These are phyloP conservation scores for Aphelenchoides fujianensis DNA, from an alignment of 1,140 invertebrate species.

Conservation along the genomic window DNA sequence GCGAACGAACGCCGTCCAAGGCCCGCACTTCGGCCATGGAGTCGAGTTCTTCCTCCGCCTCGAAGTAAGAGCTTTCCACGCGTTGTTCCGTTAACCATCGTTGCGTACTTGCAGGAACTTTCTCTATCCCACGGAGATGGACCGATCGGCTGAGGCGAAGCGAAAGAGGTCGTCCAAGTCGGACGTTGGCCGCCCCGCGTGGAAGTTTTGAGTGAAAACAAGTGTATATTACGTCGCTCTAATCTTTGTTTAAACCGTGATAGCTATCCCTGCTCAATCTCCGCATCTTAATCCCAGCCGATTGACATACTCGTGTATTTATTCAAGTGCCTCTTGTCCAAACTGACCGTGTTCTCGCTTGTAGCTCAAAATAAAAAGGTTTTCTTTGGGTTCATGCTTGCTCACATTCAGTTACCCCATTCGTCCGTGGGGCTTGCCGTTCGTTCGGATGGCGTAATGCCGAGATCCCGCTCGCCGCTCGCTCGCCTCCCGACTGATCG, in stretches of 20 bases:
- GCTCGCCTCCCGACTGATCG: neutral
- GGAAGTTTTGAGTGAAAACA: slow-evolving; percentile 38
- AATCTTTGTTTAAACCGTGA: neutral
- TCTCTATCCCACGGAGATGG: neutral
- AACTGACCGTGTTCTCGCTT: neutral
- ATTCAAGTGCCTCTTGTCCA: slow-evolving; percentile 2
- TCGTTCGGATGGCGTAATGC: too few relatives aligned
- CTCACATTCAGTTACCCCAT: too few relatives aligned
- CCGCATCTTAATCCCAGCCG: slow-evolving; percentile 15
- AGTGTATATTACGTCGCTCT: slow-evolving; percentile 2
- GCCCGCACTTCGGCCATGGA: slow-evolving; percentile 32
- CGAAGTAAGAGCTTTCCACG: neutral
- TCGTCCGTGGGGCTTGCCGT: too few relatives aligned
- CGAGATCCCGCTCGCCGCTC: neutral
- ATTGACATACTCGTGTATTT: slow-evolving; percentile 16
- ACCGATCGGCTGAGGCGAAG: neutral
- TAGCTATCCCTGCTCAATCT: slow-evolving; percentile 12
- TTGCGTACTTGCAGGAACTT: slow-evolving; percentile 8
- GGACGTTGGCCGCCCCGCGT: slow-evolving; percentile 28
- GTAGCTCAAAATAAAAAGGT: too few relatives aligned
- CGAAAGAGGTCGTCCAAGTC: neutral
- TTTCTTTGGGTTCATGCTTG: too few relatives aligned
- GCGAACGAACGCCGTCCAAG: slow-evolving; percentile 53
- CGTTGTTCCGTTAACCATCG: neutral
- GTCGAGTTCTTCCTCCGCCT: slow-evolving; percentile 23